Percentiles rank a stretch among this genome's conserved stretches.
Evolutionary conservation across 2,888 invertebrate genomes (phyloP).

Genomic region (Platycheirus albimanus): DNA sequence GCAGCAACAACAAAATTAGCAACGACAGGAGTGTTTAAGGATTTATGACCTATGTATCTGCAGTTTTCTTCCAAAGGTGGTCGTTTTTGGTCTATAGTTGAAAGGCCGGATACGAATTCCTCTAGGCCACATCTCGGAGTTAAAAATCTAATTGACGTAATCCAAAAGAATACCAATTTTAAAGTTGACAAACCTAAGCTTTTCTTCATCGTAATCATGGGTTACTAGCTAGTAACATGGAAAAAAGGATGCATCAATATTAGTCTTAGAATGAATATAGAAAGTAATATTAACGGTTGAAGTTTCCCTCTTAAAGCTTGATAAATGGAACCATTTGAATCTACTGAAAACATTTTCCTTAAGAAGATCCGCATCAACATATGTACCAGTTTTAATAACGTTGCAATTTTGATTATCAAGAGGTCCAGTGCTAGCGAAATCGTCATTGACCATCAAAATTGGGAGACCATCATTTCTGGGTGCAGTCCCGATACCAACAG

Average conservation of each 20-base stretch:
- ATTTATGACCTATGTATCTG: no score
- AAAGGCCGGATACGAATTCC: constrained; percentile 6
- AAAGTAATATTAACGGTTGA: neutral
- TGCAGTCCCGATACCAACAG: no score
- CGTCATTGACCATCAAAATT: neutral
- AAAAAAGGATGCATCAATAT: neutral
- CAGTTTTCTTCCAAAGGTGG: neutral
- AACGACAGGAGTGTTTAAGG: no score
- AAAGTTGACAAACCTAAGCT: neutral
- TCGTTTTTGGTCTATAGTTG: neutral
- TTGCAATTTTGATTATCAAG: neutral
- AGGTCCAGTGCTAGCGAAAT: neutral
- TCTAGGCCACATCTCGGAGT: neutral
- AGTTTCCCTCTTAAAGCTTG: neutral
- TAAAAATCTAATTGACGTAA: neutral
- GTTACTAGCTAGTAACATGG: neutral
- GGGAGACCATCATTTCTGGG: no score
- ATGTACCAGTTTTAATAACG: neutral
- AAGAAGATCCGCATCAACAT: no score
- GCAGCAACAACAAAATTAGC: no score
- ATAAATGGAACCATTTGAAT: constrained; percentile 2
- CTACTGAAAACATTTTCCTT: neutral
- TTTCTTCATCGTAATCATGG: neutral
- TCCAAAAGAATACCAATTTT: constrained; percentile 7
- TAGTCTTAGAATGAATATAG: neutral